phyloP scores from a whole-genome alignment of 2,113 vertebrate genomes.

The Orthonyx spaldingii region DNA sequence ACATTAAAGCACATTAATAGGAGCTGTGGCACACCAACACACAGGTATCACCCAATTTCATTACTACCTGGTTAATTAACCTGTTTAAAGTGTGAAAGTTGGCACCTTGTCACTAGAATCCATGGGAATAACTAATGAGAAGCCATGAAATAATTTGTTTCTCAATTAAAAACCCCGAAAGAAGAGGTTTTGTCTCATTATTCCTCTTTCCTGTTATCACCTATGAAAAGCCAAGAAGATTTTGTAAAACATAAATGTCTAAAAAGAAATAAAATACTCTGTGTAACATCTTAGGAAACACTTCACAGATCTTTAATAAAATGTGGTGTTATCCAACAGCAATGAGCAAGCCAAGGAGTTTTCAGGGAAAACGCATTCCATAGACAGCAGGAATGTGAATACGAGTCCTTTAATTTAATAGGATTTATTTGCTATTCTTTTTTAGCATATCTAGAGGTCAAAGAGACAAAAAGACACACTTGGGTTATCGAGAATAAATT shows the following conservation, averaged over 20 bases:
- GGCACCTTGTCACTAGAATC: conserved; percentile 77
- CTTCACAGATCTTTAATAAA: conserved; percentile 76
- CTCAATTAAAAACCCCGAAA: conserved; percentile 73
- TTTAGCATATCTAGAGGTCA: not conserved
- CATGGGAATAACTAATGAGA: conserved; percentile 75
- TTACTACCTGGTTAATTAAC: conserved; percentile 83
- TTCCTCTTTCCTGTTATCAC: conserved; percentile 75
- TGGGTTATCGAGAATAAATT: not conserved
- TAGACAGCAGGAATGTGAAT: conserved; percentile 16
- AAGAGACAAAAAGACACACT: not conserved
- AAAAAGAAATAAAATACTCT: not conserved
- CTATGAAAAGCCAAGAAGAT: conserved; percentile 70
- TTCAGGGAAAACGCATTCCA: conserved; percentile 32
- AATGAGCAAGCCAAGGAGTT: conserved; percentile 59
- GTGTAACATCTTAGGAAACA: conserved; percentile 61
- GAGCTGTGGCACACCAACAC: conserved; percentile 66
- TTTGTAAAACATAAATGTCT: conserved; percentile 66
- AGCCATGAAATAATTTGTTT: conserved; percentile 77
- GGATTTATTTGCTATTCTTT: not conserved
- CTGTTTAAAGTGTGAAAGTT: conserved; percentile 82
- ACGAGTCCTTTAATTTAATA: not conserved
- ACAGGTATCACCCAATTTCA: conserved; percentile 79
- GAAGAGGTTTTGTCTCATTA: conserved; percentile 74
- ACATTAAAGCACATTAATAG: conserved; percentile 68
- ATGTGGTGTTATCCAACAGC: conserved; percentile 62